Conservation (phyloP, 2,888 invertebrate genomes). For the Chymomyza amoena region DNA sequence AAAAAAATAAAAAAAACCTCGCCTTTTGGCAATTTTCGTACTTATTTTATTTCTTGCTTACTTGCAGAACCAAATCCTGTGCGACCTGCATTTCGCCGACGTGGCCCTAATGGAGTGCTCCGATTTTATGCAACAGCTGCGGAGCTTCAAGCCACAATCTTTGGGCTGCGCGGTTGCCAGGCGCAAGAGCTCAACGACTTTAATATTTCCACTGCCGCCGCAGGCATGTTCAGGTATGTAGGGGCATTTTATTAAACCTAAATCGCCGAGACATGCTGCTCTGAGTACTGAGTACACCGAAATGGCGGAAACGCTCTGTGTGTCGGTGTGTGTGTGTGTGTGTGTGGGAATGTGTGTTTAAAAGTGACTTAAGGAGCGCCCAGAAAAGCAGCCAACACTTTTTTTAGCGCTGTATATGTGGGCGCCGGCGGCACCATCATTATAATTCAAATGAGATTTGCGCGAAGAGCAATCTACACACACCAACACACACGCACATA, state of each 20-base stretch:
- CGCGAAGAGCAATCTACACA: constrained; percentile 55
- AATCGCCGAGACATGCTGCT: constrained; percentile 33
- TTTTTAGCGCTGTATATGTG: constrained; percentile 19
- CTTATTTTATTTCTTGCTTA: constrained; percentile 21
- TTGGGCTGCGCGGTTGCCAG: constrained; percentile 96
- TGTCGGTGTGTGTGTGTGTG: not conserved
- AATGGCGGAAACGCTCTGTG: not conserved
- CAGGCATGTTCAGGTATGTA: constrained; percentile 94
- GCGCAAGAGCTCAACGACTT: constrained; percentile 94
- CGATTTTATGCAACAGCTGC: constrained; percentile 97
- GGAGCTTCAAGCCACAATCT: constrained; percentile 97
- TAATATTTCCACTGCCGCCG: constrained; percentile 95
- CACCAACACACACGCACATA: constrained; percentile 3
- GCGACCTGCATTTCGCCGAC: constrained; percentile 97
- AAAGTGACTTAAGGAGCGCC: not conserved
- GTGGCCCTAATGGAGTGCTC: constrained; percentile 98
- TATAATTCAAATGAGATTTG: constrained; percentile 70
- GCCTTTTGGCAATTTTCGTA: not conserved
- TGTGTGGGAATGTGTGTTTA: not conserved
- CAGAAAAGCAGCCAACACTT: constrained; percentile 32
- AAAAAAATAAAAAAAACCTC: not conserved
- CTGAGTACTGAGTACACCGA: not conserved
- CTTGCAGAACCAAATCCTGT: constrained; percentile 91
- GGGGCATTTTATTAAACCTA: constrained; percentile 28
- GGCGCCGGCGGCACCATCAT: constrained; percentile 62